Evolutionary conservation across 2,113 vertebrate species (phyloP).

Genomic region (Cyanoderma ruficeps): DNA sequence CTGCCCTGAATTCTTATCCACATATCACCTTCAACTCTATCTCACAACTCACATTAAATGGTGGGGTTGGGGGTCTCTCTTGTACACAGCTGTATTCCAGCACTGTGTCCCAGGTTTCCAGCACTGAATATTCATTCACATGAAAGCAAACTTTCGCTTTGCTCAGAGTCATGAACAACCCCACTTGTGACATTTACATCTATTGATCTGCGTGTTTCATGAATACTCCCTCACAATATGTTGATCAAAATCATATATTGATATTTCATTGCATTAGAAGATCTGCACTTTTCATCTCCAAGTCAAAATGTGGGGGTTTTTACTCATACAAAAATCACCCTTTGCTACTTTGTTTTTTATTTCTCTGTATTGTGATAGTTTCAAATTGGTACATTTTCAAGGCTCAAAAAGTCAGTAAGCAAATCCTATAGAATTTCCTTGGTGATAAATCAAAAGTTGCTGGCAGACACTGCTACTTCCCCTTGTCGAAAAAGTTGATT

Average conservation of each 20-base stretch:
- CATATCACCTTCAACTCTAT: fast-evolving
- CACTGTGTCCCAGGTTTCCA: neutral
- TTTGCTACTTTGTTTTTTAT: neutral
- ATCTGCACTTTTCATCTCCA: neutral
- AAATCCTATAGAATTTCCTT: neutral
- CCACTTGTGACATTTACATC: neutral
- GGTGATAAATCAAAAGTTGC: neutral
- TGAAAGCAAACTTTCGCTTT: neutral
- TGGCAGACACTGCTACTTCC: neutral
- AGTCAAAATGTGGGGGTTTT: neutral
- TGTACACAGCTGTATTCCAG: neutral
- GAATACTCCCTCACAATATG: neutral
- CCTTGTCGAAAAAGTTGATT: neutral
- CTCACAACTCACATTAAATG: neutral
- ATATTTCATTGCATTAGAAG: neutral
- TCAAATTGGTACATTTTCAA: neutral
- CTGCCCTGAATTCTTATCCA: neutral
- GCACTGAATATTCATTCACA: neutral
- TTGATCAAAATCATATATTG: neutral
- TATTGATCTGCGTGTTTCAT: neutral
- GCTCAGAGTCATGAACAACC: neutral
- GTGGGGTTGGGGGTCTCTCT: fast-evolving
- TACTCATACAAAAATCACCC: neutral
- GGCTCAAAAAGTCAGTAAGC: neutral
- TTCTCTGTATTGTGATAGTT: neutral